Evolutionary conservation across 1,140 invertebrate genomes (phyloP), one percentile per base, ranked within the genome.

Genomic region (Dreissena polymorpha): DNA sequence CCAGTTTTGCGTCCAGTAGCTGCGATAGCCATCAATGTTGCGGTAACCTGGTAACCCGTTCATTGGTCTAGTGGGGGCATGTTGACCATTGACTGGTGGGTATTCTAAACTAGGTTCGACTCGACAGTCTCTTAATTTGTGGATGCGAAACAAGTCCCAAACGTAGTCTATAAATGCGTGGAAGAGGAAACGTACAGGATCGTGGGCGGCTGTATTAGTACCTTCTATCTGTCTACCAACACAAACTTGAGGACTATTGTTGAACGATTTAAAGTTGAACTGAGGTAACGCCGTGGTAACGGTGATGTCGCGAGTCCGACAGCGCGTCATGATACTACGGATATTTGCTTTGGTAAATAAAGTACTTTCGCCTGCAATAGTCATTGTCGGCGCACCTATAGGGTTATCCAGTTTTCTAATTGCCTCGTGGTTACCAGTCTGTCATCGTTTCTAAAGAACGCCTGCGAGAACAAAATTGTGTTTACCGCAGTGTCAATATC

Each of bases 381-480:
- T n/a, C n/a, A n/a, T n/a, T n/a, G n/a, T n/a, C n/a, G 87, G 78
- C 2, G 29, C 70, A 3, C 69, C 69, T 18, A 64, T 77, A 21
- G 65, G 85, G 87, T 85, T 13, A 23, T 10, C 87, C 87, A 89
- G 57, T 80, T 80, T 25, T 80, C 84, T 18, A 88, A 93, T 13
- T 92, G 92, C 63, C 93, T 92, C 49, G 84, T 86, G 25, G 87
- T 91, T 0, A 93, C 92, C n/a, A n/a, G n/a, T n/a, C n/a, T n/a
- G n/a, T n/a, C n/a, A n/a, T n/a, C n/a, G n/a, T n/a, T n/a, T n/a
- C 93, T 93, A 57, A 93, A 64, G 83, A 93, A 91, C 21, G 88
- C 55, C 0, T 79, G 25, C 39, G 85, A 87, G 83, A 91, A 93
- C 21, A 93, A 74, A 51, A 91, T 89, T 0, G 93, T 93, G 27